A percentile compares a stretch with the other conserved stretches of the same genome.
Evolutionary conservation across 2,888 invertebrate species (phyloP).

Genomic region (Petrophora chlorosata): DNA sequence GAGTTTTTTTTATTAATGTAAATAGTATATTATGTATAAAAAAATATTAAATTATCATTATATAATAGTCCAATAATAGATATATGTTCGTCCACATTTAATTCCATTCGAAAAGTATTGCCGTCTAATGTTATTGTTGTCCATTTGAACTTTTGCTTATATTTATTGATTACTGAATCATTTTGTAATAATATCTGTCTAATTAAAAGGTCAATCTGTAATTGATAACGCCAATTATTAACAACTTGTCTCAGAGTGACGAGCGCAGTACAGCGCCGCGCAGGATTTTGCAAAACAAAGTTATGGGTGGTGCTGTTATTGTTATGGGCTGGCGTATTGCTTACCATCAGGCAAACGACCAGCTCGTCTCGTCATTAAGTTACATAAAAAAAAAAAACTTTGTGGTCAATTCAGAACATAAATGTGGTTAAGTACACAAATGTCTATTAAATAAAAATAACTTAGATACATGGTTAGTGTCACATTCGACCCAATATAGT

Average conservation of each 20-base stretch:
- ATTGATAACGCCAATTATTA: conserved; percentile 34
- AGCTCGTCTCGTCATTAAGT: too few relatives aligned
- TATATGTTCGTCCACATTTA: conserved; percentile 79
- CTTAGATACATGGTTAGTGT: neutral
- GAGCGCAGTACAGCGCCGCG: too few relatives aligned
- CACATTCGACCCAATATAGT: conserved; percentile 17
- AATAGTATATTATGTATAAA: conserved; percentile 67
- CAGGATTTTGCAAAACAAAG: too few relatives aligned
- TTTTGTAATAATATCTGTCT: conserved; percentile 55
- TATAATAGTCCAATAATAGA: conserved; percentile 75
- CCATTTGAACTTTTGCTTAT: conserved; percentile 65
- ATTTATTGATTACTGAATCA: conserved; percentile 51
- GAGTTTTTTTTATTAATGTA: conserved; percentile 60
- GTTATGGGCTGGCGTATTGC: too few relatives aligned
- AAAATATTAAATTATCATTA: conserved; percentile 62
- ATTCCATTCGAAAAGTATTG: conserved; percentile 76
- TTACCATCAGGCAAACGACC: too few relatives aligned
- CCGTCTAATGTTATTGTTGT: conserved; percentile 76
- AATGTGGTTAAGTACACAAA: conserved; percentile 7
- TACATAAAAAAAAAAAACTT: too few relatives aligned
- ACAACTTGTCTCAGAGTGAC: too few relatives aligned
- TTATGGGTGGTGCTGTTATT: too few relatives aligned
- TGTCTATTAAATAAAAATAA: conserved; percentile 23
- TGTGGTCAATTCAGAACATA: conserved; percentile 31
- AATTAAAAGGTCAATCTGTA: conserved; percentile 45